Conservation (phyloP, 2,113 vertebrate species). For the Amia ocellicauda region DNA sequence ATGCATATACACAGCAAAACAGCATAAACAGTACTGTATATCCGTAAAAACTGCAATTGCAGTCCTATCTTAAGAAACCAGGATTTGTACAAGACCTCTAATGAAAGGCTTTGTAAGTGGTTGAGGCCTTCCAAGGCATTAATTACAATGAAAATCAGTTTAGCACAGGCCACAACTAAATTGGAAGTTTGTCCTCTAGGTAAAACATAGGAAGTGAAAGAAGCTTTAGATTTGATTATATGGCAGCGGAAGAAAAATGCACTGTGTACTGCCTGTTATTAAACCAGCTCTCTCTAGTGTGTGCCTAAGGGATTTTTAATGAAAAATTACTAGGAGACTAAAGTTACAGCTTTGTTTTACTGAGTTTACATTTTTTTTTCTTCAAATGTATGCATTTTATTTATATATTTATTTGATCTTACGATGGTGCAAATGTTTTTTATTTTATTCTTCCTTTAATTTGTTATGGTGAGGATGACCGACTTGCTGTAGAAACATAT, state of each 20-base stretch:
- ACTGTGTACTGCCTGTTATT: constrained; percentile 77
- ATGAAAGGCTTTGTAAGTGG: constrained; percentile 72
- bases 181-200: constrained; percentile 79
- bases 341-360: constrained; percentile 2
- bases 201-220: constrained; percentile 79
- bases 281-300: constrained; percentile 73
- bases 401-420: neutral
- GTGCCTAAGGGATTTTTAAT: constrained; percentile 77
- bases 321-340: constrained; percentile 75
- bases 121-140: constrained; percentile 79
- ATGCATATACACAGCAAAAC: constrained; percentile 34
- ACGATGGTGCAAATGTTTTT: too few species aligned
- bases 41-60: constrained; percentile 56
- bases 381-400: neutral
- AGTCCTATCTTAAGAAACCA: constrained; percentile 52
- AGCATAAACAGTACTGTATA: constrained; percentile 38
- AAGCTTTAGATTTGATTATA: constrained; percentile 79
- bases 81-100: constrained; percentile 70
- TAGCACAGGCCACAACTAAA: constrained; percentile 75
- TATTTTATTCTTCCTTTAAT: too few species aligned
- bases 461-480: too few species aligned
- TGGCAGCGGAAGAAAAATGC: constrained; percentile 79
- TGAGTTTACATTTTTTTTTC: neutral
- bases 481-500: too few species aligned
- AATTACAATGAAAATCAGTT: constrained; percentile 87